Base-by-base conservation (phyloP, 2,888 invertebrate species). In the Chromoteleia sp. region DNA sequence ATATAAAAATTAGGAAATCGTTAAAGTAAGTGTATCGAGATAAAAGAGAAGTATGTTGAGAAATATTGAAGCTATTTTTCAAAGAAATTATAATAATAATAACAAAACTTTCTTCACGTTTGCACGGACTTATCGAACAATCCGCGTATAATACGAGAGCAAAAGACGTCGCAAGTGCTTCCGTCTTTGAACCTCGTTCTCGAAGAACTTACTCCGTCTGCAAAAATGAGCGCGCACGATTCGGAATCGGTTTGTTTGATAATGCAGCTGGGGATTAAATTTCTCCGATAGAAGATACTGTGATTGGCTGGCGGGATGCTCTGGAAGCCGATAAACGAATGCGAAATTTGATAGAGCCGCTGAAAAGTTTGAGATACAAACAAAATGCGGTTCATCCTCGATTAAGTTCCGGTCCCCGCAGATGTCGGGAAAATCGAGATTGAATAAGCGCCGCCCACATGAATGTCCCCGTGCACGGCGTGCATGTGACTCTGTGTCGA, bases 371-470 rank as follows among this genome's bases (percentile, higher is more conserved):
- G 61, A 70, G 70, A 63, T 54, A 61, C 77, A 77, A 77, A 77
- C 70, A 77, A 71, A 71, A 78, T 78, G 63, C 58, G 65, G 63
- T 78, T 78, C 71, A 78, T 71, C 59, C 65, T 78, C 78, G 71
- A 78, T 78, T 78, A 71, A 71, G 78, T 75, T 80, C 58, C 80
- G 58, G 63, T 70, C 48, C 56, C 58, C n/a, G 58, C 70, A 63
- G 52, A 80, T 67, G 70, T 48, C 36, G 70, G 75, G 80, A 80
- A 80, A 80, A 75, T 70, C 70, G 80, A 75, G 80, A 75, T 80
- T 80, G 74, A 74, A 75, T 75, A 70, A 80, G 70, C 75, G 8
- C 70, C 80, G 70, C 80, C 74, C 80, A 75, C 75, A 80, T 75
- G 74, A 80, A 80, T 75, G 74, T 80, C 63, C 45, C 68, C 29